Evolutionary conservation across 2,113 vertebrate species (phyloP), one percentile per base, ranked within the genome.

Genomic region (Arenaria interpres): DNA sequence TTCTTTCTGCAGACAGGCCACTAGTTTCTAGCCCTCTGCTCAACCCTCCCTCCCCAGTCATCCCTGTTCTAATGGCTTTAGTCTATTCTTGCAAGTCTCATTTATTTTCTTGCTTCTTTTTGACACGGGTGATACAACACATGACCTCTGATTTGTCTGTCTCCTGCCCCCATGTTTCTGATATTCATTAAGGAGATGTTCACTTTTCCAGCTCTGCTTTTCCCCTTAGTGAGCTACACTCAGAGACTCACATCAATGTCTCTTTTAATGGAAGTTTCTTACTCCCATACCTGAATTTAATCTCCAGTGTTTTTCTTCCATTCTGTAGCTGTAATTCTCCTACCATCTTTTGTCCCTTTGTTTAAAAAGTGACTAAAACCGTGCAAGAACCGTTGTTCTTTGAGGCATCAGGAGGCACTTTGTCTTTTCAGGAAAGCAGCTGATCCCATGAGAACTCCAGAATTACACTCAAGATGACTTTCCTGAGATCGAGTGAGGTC

Each of bases 101-200:
- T 95, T 92, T 91, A 95, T 96, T 96, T 96, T 86, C 92, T 93
- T 89, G 62, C 62, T 89, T 95, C 74, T 82, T 89, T 93, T 89
- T 91, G 81, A 83, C 81, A 73, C 0, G 1, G 73, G 43, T 73
- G 86, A 79, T 89, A 68, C 62, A 75, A 79, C 76, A 54, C 5
- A 28, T 82, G 84, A 82, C 89, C 77, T 95, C 89, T 88, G 77
- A 92, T 81, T 95, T 87, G 45, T 85, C 90, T 88, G 74, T 76
- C 73, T 96, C 57, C 77, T 88, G 54, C 71, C 37, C 57, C 74
- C 41, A 10, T 69, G 77, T 82, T 94, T 92, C 91, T 93, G 74
- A 88, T 92, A 85, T 73, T 94, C 90, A 89, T 95, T 95, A 92
- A 92, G 57, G 45, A 21, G n/a, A 59, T 66, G 46, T 12, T 96